phyloP scores from a whole-genome alignment of 2,888 invertebrate species.

The Bugula neritina region DNA sequence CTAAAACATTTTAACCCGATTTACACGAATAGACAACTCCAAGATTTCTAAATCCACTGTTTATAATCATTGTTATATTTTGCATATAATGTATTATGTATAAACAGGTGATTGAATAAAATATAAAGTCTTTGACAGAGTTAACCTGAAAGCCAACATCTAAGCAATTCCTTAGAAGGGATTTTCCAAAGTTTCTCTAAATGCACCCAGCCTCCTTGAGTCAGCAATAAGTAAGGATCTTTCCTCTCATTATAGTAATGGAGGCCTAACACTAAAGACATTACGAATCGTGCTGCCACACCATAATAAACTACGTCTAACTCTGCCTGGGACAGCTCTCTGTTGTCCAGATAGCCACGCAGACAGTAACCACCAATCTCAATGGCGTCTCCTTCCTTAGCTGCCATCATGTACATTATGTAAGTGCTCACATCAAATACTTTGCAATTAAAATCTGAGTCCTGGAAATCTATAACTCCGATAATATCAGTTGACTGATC shows the following conservation, averaged over 20 bases:
- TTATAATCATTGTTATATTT: too few relatives aligned
- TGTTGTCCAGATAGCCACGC: background rate
- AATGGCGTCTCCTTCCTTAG: background rate
- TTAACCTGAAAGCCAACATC: background rate
- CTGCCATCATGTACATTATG: conserved; percentile 15
- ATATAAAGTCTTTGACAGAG: too few relatives aligned
- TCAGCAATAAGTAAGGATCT: conserved; percentile 5
- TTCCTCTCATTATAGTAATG: background rate
- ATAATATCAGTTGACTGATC: background rate
- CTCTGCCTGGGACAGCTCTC: background rate
- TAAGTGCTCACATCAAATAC: conserved; percentile 3
- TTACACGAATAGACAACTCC: too few relatives aligned
- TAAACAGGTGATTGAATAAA: too few relatives aligned
- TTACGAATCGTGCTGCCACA: background rate
- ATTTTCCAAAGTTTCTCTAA: background rate
- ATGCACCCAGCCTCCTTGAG: background rate
- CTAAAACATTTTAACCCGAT: too few relatives aligned
- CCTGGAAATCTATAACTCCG: conserved; percentile 7
- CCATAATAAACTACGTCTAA: background rate
- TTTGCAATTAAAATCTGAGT: background rate
- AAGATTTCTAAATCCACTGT: too few relatives aligned
- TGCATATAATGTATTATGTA: too few relatives aligned
- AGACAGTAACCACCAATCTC: conserved; percentile 14
- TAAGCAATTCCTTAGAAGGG: background rate
- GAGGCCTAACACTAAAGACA: background rate